These are phyloP conservation scores for Teleopsis dalmanni DNA, from an alignment of 1,140 invertebrate genomes.

Conservation along the genomic window DNA sequence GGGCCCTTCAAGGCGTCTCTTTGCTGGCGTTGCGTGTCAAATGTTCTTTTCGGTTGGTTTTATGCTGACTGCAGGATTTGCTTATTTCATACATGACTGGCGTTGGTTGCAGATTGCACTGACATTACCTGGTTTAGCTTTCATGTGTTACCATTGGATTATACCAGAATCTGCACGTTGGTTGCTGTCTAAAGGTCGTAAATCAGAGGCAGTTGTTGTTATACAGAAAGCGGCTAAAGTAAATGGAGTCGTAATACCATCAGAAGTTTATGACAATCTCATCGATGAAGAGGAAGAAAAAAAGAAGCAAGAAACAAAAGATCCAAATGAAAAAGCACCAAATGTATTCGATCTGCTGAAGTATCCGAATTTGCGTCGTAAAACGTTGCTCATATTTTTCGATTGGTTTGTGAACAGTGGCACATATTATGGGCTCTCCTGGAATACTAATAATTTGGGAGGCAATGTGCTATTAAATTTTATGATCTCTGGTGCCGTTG, in stretches of 20 bases:
- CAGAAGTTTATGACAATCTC: conserved; percentile 52
- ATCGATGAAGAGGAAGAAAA: conserved; percentile 45
- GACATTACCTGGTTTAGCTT: conserved; percentile 60
- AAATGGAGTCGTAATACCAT: conserved; percentile 55
- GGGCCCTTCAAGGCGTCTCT: conserved; percentile 62
- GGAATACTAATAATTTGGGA: conserved; percentile 69
- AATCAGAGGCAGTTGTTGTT: conserved; percentile 61
- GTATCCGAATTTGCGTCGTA: conserved; percentile 61
- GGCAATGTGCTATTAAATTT: conserved; percentile 73
- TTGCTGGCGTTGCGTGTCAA: conserved; percentile 67
- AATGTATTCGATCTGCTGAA: conserved; percentile 61
- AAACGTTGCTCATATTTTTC: conserved; percentile 68
- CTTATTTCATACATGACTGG: conserved; percentile 70
- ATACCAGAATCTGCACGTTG: conserved; percentile 78
- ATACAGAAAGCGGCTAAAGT: conserved; percentile 61
- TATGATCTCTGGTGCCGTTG: conserved; percentile 65
- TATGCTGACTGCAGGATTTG: conserved; percentile 63
- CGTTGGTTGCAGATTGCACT: conserved; percentile 63
- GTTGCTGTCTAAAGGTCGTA: conserved; percentile 65
- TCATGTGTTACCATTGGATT: conserved; percentile 75
- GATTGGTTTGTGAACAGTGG: conserved; percentile 75
- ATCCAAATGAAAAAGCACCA: conserved; percentile 33
- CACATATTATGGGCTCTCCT: conserved; percentile 75
- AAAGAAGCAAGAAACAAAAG: conserved; percentile 26
- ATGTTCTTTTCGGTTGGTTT: conserved; percentile 74